These are phyloP conservation scores for Trachythela sp. DNA, from an alignment of 64 coral and sea anemone species.

Conservation along the genomic window DNA sequence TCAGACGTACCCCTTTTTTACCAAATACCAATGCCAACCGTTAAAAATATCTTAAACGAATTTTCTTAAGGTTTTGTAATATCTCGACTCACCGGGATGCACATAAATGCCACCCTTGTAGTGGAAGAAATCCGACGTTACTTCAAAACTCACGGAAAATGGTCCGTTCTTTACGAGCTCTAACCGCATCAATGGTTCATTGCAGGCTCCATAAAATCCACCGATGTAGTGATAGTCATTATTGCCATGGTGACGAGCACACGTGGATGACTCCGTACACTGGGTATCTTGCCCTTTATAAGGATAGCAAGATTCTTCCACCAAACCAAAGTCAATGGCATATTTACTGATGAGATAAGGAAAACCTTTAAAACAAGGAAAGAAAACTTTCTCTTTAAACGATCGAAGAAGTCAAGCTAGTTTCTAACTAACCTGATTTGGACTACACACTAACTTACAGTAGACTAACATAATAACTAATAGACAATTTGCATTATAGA, in stretches of 20 bases:
- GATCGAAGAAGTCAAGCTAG: too few species aligned
- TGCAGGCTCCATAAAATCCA: slow-evolving; percentile 76
- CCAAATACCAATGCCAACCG: too few species aligned
- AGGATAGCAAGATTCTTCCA: slow-evolving; percentile 62
- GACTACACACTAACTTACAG: too few species aligned
- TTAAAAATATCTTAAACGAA: too few species aligned
- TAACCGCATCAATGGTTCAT: slow-evolving; percentile 56
- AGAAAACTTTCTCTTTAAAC: neutral
- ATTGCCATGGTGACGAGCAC: slow-evolving; percentile 46
- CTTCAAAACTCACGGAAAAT: slow-evolving; percentile 54
- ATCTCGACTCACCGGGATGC: slow-evolving; percentile 47
- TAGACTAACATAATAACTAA: too few species aligned
- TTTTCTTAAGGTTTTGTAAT: neutral
- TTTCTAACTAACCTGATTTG: too few species aligned
- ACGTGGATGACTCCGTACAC: slow-evolving; percentile 35
- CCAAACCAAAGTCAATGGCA: slow-evolving; percentile 67
- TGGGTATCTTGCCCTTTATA: slow-evolving; percentile 49
- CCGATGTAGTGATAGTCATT: slow-evolving; percentile 59
- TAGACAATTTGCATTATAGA: too few species aligned
- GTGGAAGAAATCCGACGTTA: slow-evolving; percentile 51
- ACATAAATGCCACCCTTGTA: slow-evolving; percentile 73
- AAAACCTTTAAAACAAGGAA: slow-evolving; percentile 46
- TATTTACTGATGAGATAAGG: slow-evolving; percentile 72
- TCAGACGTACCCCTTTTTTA: too few species aligned
- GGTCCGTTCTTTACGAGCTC: slow-evolving; percentile 72